Evolutionary conservation across 2,888 invertebrate species (phyloP), one percentile per base, ranked within the genome.

Genomic region (Bruchidius siliquastri): DNA sequence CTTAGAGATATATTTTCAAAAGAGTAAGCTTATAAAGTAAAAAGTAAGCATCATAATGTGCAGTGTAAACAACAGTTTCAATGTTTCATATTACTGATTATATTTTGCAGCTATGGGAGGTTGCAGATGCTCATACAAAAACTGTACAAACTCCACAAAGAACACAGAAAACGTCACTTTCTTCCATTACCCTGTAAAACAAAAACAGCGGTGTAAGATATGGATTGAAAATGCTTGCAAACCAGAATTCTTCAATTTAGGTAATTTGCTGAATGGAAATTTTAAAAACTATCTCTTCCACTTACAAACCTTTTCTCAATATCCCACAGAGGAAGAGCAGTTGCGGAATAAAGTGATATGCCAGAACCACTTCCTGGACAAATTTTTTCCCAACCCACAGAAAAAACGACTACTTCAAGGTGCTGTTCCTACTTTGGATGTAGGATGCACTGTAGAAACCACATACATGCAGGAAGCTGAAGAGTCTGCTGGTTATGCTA

Each of bases 141-240:
- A 87, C 74, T 91, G 91, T 79, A 86, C 84, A 69, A 85, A 87
- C 49, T 86, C 87, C 68, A 87, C 89, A n/a, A 87, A 88, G 78
- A 88, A 88, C 0, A 82, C 82, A 67, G 84, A 84, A 67, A 85
- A 85, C 72, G 78, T 86, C 3, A 91, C 91, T 80, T 88, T 91
- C 85, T 91, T 91, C 78, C 91, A 91, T 81, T 91, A 88, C 78
- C 91, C 91, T 0, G 90, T 90, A 2, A 90, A 89, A 83, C 89
- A 91, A 74, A 88, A 87, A 80, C 83, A 88, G 66, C 85, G 91
- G 69, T 91, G 91, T 80, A 88, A 88, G 71, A 86, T 88, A 77
- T 91, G 91, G 91, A 87, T 91, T 13, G 83, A 87, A 21, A 90
- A 90, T 83, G 88, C 90, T 0, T 85, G 87, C 10, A 88, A 88